Conservation (phyloP, 2,888 invertebrate species). For the Harpalus rubripes region DNA sequence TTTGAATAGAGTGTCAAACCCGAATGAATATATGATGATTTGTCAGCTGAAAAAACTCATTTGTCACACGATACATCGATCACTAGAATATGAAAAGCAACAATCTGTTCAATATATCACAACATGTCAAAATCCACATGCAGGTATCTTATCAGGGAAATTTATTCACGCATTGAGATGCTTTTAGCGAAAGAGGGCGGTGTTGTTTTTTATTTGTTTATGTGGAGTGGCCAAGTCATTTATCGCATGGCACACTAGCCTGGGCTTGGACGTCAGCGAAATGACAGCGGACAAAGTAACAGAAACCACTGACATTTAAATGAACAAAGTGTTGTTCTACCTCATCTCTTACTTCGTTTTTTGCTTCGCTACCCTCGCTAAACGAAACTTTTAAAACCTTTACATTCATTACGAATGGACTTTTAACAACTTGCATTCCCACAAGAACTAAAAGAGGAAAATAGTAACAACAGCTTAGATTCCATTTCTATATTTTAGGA, state of each 20-base stretch:
- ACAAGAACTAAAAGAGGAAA: neutral
- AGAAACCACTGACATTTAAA: slow-evolving; percentile 60
- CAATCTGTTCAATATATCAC: slow-evolving; percentile 57
- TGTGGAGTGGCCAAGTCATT: slow-evolving; percentile 29
- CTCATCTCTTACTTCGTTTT: slow-evolving; percentile 28
- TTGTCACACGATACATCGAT: slow-evolving; percentile 50
- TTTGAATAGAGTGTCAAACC: neutral
- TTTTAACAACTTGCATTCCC: neutral
- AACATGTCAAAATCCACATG: slow-evolving; percentile 35
- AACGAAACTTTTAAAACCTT: slow-evolving; percentile 28
- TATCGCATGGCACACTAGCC: slow-evolving; percentile 24
- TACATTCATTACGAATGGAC: neutral
- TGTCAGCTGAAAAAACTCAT: slow-evolving; percentile 49
- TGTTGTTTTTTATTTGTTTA: neutral
- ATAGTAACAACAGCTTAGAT: no score
- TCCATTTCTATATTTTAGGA: no score
- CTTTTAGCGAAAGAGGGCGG: neutral
- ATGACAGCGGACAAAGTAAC: slow-evolving; percentile 61
- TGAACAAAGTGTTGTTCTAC: slow-evolving; percentile 48
- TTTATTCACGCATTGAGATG: neutral
- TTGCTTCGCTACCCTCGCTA: slow-evolving; percentile 9
- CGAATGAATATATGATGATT: slow-evolving; percentile 48
- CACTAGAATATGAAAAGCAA: slow-evolving; percentile 50
- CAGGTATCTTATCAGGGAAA: slow-evolving; percentile 41
- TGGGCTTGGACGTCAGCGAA: slow-evolving; percentile 15